Base-by-base conservation (phyloP, 1,140 invertebrate genomes). In the Drosophila auraria region DNA sequence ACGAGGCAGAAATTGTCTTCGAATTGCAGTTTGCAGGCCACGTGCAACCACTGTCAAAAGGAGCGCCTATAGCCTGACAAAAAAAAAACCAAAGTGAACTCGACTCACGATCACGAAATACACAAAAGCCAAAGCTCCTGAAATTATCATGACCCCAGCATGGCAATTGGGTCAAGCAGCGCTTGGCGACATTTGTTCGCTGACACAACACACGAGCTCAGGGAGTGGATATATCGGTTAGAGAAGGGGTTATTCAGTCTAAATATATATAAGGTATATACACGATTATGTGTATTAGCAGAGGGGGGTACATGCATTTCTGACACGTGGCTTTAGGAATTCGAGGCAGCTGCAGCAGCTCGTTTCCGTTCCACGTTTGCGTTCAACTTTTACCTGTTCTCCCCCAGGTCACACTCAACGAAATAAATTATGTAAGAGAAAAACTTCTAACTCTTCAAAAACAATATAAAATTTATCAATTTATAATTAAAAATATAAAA, bases 121-220 rank as follows among this genome's bases (percentile, higher is more conserved):
- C 86, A 89, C 80, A 83, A 73, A 78, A 80, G 59, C 81, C 63
- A 70, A 78, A 84, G 86, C 86, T 90, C 84, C 86, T 90, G 86
- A 89, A 89, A 89, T 89, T 89, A 78, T 90, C 81, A 90, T 89
- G 84, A 89, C 86, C 84, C 84, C 84, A 51, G 77, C 83, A 74
- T 59, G 86, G 86, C 84, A 89, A 89, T 90, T 89, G 86, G 86
- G 87, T 90, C 82, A 84, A 56, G 50, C 68, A 70, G 68, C 80
- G 72, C 51, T 78, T 78, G 72, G 80, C 83, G 79, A 90, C 86
- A 89, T 90, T 89, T 89, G 82, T 90, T 73, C 36, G 78, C 72
- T 72, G 81, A 87, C 84, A 87, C 83, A 87, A 81, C 78, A 89
- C 78, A 89, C 73, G 84, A 78, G 73, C 69, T 49, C 54, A 15